Conservation (phyloP, 2,113 vertebrate genomes). For the Perca flavescens region DNA sequence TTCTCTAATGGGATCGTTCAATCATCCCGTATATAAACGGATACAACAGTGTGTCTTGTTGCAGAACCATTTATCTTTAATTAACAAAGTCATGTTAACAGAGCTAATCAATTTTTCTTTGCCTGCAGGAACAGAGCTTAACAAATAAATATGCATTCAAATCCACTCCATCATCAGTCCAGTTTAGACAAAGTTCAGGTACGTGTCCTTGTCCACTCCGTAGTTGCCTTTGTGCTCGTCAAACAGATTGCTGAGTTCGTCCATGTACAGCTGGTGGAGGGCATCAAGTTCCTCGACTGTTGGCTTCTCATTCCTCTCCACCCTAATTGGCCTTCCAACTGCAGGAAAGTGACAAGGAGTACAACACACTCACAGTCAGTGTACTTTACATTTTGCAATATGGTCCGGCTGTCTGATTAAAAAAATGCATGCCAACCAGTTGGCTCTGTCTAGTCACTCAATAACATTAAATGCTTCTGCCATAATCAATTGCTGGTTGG, state of each 20-base stretch:
- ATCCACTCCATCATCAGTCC: neutral
- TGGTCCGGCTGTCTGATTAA: neutral
- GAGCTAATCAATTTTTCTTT: neutral
- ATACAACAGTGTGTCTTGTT: constrained; percentile 10
- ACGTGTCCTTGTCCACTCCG: constrained; percentile 87
- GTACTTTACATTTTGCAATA: constrained; percentile 19
- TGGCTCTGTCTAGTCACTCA: neutral
- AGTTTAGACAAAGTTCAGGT: constrained; percentile 89
- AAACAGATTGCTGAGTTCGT: constrained; percentile 89
- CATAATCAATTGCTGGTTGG: constrained; percentile 37
- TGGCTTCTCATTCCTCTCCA: constrained; percentile 84
- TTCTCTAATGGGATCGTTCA: neutral
- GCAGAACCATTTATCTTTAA: constrained; percentile 1
- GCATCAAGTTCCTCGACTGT: constrained; percentile 85
- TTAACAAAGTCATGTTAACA: constrained; percentile 5
- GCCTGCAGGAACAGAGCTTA: constrained; percentile 21
- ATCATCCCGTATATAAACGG: neutral
- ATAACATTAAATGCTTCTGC: constrained; percentile 8
- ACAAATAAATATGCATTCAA: constrained; percentile 55
- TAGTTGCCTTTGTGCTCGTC: constrained; percentile 92
- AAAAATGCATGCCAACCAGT: neutral
- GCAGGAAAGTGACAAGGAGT: constrained; percentile 45
- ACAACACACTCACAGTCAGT: constrained; percentile 23
- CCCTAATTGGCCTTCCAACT: constrained; percentile 92
- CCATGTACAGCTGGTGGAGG: constrained; percentile 89